These are phyloP conservation scores for Halcyon malimbica DNA, from an alignment of 2,113 vertebrate species.

Conservation along the genomic window DNA sequence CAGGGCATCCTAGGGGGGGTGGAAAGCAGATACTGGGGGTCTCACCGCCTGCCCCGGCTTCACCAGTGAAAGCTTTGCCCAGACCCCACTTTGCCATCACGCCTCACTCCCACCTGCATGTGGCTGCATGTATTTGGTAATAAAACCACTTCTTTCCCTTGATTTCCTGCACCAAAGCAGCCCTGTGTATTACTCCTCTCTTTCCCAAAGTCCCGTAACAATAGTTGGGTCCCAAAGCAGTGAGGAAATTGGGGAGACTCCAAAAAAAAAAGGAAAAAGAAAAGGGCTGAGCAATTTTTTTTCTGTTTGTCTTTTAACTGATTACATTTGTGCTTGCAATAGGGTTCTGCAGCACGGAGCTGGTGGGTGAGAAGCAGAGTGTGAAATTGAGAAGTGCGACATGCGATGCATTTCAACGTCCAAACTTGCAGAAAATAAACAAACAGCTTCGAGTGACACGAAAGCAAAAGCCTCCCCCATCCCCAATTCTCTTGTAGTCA, in stretches of 20 bases:
- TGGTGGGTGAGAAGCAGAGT: conserved; percentile 55
- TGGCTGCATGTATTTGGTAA: not conserved
- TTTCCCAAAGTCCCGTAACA: not conserved
- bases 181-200: not conserved
- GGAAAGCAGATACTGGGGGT: not conserved
- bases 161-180: not conserved
- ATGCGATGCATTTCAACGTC: conserved; percentile 44
- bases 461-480: conserved; percentile 52
- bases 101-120: not conserved
- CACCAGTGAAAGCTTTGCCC: not conserved
- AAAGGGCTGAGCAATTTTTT: not conserved
- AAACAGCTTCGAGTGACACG: conserved; percentile 45
- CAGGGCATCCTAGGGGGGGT: conserved; percentile 83
- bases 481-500: conserved; percentile 42
- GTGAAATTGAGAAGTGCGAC: conserved; percentile 57
- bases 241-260: not conserved
- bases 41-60: not conserved
- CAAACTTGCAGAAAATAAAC: conserved; percentile 51
- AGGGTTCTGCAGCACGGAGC: conserved; percentile 11
- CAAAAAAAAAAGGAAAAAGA: not conserved
- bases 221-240: not conserved
- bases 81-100: not conserved
- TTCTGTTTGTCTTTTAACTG: conserved; percentile 37
- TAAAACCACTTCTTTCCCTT: not conserved
- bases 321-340: conserved; percentile 9